These are phyloP conservation scores for Brachionus rotundiformis DNA, from an alignment of 1,140 invertebrate genomes.

Conservation along the genomic window DNA sequence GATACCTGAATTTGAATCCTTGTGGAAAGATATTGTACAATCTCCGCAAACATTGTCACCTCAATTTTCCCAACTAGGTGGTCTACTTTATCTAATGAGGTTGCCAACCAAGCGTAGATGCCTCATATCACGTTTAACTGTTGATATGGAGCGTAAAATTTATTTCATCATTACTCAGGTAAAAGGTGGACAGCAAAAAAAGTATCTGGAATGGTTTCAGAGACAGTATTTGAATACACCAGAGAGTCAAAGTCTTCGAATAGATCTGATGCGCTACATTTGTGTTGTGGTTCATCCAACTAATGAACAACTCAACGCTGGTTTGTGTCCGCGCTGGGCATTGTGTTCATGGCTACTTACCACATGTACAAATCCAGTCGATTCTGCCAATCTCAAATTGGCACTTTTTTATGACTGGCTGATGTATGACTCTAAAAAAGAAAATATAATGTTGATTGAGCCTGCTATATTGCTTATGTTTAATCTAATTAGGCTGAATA, in stretches of 20 bases:
- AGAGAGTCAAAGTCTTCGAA: conserved; percentile 86
- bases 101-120: conserved; percentile 86
- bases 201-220: conserved; percentile 98
- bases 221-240: conserved; percentile 92
- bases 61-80: conserved; percentile 68
- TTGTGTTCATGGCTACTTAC: conserved; percentile 96
- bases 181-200: conserved; percentile 89
- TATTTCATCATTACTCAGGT: conserved; percentile 82
- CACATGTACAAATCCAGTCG: conserved; percentile 85
- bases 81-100: conserved; percentile 69
- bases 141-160: conserved; percentile 94
- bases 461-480: conserved; percentile 98
- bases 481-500: conserved; percentile 89
- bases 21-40: conserved; percentile 87
- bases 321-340: conserved; percentile 96
- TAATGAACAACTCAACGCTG: conserved; percentile 93
- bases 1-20: conserved; percentile 85
- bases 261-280: conserved; percentile 94
- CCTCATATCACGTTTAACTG: conserved; percentile 84
- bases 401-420: conserved; percentile 97
- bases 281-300: conserved; percentile 96
- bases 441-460: conserved; percentile 90
- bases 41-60: conserved; percentile 81
- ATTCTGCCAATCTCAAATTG: conserved; percentile 89
- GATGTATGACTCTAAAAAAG: conserved; percentile 88